Percentiles rank a stretch among this genome's conserved stretches.
These are phyloP conservation scores for Hymenochirus boettgeri DNA, from an alignment of 2,113 vertebrate genomes.

Conservation along the genomic window DNA sequence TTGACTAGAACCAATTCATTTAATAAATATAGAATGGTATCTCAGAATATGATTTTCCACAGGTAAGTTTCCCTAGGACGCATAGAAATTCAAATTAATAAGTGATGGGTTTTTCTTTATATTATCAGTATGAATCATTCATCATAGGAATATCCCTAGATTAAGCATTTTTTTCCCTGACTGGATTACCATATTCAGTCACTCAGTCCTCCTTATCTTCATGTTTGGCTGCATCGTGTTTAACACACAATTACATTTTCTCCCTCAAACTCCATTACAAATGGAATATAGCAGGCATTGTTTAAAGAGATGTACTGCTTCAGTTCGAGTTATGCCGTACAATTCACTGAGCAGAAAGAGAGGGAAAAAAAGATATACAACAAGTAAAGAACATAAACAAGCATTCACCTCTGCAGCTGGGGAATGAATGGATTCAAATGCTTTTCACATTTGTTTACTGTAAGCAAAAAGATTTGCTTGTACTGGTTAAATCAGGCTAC, in stretches of 20 bases:
- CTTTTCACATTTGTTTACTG: constrained; percentile 38
- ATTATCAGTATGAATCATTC: constrained; percentile 49
- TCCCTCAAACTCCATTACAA: constrained; percentile 66
- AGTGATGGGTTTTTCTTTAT: constrained; percentile 25
- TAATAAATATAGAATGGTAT: constrained; percentile 7
- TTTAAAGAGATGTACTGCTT: constrained; percentile 70
- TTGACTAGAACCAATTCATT: constrained; percentile 13
- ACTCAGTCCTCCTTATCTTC: constrained; percentile 58
- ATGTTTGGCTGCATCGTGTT: constrained; percentile 59
- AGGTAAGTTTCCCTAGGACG: constrained; percentile 2
- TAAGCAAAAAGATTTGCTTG: constrained; percentile 40
- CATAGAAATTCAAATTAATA: constrained; percentile 42
- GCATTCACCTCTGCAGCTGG: background rate
- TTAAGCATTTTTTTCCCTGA: constrained; percentile 30
- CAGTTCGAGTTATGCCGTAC: constrained; percentile 62
- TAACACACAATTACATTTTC: constrained; percentile 69
- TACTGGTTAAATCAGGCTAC: constrained; percentile 42
- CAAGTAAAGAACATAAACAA: constrained; percentile 52
- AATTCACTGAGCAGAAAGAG: constrained; percentile 58
- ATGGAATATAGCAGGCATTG: constrained; percentile 67
- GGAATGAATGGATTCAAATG: constrained; percentile 40
- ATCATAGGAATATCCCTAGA: constrained; percentile 54
- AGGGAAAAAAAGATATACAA: constrained; percentile 47
- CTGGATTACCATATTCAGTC: constrained; percentile 59
- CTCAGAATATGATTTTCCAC: constrained; percentile 11